Conservation (phyloP, 2,113 vertebrate species). For the Peromyscus maniculatus region DNA sequence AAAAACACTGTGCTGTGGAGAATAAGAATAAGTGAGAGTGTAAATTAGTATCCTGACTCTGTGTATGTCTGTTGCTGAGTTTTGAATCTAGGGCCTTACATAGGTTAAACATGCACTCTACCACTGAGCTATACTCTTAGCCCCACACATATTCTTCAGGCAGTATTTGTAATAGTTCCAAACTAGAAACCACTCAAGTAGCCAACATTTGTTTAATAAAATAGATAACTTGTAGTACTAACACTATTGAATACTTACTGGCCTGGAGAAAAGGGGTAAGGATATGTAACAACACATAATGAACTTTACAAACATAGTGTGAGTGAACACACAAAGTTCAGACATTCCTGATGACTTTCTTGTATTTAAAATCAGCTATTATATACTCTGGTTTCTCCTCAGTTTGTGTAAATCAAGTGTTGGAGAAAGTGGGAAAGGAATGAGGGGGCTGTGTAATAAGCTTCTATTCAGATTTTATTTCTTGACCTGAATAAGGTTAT, state of each 20-base stretch:
- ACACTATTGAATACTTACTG: neutral
- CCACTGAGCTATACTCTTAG: neutral
- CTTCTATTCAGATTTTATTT: constrained; percentile 1
- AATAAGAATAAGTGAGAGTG: neutral
- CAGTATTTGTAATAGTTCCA: neutral
- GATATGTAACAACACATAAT: neutral
- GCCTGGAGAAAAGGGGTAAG: neutral
- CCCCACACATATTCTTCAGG: neutral
- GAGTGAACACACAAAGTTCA: neutral
- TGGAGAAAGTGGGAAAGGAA: neutral
- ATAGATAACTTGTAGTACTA: neutral
- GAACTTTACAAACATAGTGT: neutral
- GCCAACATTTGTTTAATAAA: neutral
- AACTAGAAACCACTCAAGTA: neutral
- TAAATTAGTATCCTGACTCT: neutral
- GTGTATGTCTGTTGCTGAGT: neutral
- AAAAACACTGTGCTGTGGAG: neutral
- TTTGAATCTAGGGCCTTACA: neutral
- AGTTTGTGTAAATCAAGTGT: neutral
- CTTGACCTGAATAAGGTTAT: neutral
- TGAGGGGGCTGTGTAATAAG: neutral
- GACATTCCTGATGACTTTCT: neutral
- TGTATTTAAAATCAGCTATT: constrained; percentile 22
- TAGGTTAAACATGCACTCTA: neutral
- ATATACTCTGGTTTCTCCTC: neutral